A percentile compares a stretch with the other conserved stretches of the same genome.
Conservation (phyloP, 2,888 invertebrate species). For the Glyphotaelius pellucidus region DNA sequence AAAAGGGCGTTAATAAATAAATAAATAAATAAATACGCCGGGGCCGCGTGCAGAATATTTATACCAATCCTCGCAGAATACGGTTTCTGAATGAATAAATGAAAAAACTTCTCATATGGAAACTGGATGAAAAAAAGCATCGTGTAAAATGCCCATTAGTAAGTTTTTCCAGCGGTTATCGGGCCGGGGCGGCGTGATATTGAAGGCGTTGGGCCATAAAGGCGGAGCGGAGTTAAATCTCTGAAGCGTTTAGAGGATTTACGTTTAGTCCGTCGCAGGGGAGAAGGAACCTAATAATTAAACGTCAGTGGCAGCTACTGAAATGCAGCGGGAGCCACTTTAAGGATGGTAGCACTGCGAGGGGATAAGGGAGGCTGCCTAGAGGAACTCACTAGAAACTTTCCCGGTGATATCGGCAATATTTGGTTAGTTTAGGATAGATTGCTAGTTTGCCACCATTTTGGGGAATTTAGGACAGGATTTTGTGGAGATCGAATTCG, state of each 20-base stretch:
- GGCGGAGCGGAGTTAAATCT: neutral
- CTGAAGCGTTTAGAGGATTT: neutral
- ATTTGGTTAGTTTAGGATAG: neutral
- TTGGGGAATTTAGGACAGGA: neutral
- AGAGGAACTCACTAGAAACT: neutral
- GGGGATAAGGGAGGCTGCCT: neutral
- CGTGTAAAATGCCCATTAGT: too few species aligned
- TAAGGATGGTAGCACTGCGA: neutral
- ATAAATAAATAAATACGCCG: too few species aligned
- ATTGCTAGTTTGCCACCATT: neutral
- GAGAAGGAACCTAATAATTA: conserved; percentile 16
- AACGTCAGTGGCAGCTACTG: conserved; percentile 23
- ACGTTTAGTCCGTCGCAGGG: neutral
- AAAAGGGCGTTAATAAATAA: too few species aligned
- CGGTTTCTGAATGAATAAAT: too few species aligned
- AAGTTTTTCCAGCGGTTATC: too few species aligned
- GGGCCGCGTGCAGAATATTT: too few species aligned
- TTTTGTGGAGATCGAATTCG: neutral
- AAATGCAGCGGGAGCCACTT: conserved; percentile 32
- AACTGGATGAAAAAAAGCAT: too few species aligned
- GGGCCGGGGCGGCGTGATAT: neutral
- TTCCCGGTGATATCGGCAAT: neutral
- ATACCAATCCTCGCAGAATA: too few species aligned
- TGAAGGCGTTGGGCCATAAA: neutral
- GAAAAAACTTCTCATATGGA: too few species aligned